These are phyloP conservation scores for Xestia ashworthii DNA, from an alignment of 2,888 invertebrate species.

Conservation along the genomic window DNA sequence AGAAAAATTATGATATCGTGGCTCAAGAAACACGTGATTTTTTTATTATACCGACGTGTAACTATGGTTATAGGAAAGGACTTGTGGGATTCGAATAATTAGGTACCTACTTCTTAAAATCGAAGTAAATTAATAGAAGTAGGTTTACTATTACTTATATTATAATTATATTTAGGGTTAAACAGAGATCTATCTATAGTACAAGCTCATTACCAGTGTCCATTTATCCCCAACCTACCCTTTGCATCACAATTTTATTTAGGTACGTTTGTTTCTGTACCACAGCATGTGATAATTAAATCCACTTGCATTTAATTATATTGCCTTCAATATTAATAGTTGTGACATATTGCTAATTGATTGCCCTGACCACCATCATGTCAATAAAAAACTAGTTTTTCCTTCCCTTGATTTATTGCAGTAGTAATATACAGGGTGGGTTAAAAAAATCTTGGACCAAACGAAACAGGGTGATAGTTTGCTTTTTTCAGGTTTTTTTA, in stretches of 20 bases:
- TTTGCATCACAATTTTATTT: background rate
- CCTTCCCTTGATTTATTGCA: slow-evolving; percentile 30
- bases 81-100: too few relatives aligned
- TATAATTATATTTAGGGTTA: background rate
- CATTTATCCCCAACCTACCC: slow-evolving; percentile 12
- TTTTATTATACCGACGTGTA: background rate
- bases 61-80: background rate
- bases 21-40: background rate
- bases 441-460: too few relatives aligned
- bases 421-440: too few relatives aligned
- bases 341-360: slow-evolving; percentile 35
- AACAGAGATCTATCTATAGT: background rate
- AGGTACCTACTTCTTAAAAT: background rate
- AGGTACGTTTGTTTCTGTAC: background rate
- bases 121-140: background rate
- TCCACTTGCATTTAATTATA: slow-evolving; percentile 7
- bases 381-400: slow-evolving; percentile 28
- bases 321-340: slow-evolving; percentile 32
- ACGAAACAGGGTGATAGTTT: too few relatives aligned
- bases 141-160: background rate
- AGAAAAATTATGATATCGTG: background rate
- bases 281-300: slow-evolving; percentile 28
- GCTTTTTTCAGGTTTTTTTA: too few relatives aligned
- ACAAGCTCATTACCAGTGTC: background rate
- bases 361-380: slow-evolving; percentile 27